A percentile compares a stretch with the other conserved stretches of the same genome.
Conservation (phyloP, 2,888 invertebrate genomes). For the Himalopsyche anomala region DNA sequence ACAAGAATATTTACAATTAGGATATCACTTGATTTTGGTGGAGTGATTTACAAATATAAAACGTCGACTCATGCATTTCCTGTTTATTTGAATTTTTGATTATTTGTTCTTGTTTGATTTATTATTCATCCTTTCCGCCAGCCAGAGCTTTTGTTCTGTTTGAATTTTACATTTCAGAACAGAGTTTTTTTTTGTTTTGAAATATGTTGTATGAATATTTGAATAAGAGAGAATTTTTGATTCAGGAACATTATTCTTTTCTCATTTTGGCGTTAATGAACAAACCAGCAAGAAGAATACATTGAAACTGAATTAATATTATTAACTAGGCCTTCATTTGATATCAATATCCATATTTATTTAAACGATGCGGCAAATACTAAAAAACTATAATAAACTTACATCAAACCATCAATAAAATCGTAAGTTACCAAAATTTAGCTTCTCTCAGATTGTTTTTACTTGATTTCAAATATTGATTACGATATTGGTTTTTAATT, state of each 20-base stretch:
- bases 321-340: background rate
- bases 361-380: too few species aligned
- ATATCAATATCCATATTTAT: background rate
- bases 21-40: background rate
- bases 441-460: too few species aligned
- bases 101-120: conserved; percentile 57
- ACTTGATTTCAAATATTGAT: too few species aligned
- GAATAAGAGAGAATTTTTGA: conserved; percentile 20
- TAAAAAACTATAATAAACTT: too few species aligned
- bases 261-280: conserved; percentile 1
- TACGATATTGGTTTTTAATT: too few species aligned
- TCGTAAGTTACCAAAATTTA: too few species aligned
- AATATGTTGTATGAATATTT: conserved; percentile 33
- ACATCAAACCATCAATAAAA: too few species aligned
- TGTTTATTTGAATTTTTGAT: conserved; percentile 60
- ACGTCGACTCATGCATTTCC: conserved; percentile 50
- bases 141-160: conserved; percentile 27
- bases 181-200: conserved; percentile 42
- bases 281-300: background rate
- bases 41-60: conserved; percentile 13
- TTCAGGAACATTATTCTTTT: background rate
- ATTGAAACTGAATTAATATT: background rate
- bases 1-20: too few species aligned
- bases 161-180: conserved; percentile 40
- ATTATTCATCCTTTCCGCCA: conserved; percentile 46